Conservation (phyloP, 2,113 vertebrate genomes). For the Forbesichthys agassizii region DNA sequence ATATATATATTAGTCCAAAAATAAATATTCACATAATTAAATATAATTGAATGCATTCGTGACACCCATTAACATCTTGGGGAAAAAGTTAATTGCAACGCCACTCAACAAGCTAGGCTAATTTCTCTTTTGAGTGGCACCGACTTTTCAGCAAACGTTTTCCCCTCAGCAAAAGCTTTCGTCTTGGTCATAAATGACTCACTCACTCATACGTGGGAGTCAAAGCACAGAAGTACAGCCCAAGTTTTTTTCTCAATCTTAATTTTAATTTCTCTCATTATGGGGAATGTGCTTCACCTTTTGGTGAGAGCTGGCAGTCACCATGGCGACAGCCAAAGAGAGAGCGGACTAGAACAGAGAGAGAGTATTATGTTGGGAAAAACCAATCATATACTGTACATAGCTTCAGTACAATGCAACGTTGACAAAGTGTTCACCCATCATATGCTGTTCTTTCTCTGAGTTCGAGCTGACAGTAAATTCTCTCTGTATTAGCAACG, state of each 20-base stretch:
- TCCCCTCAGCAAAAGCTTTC: conserved; percentile 49
- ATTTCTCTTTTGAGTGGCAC: conserved; percentile 33
- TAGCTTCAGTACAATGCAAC: too few species aligned
- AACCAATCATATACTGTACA: too few species aligned
- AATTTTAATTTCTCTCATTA: conserved; percentile 40
- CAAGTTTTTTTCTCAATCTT: conserved; percentile 56
- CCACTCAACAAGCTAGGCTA: neutral
- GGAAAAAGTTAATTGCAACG: neutral
- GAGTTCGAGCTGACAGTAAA: too few species aligned
- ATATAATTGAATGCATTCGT: neutral
- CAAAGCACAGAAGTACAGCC: conserved; percentile 41
- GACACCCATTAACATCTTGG: neutral
- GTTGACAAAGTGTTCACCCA: neutral
- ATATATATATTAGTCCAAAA: too few species aligned
- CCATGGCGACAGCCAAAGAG: conserved; percentile 50
- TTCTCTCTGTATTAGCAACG: too few species aligned
- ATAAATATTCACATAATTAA: too few species aligned
- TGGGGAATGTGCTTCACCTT: conserved; percentile 31
- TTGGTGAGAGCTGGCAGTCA: conserved; percentile 27
- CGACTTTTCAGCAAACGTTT: conserved; percentile 6
- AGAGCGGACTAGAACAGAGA: neutral
- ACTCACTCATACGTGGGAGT: conserved; percentile 59
- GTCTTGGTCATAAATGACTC: conserved; percentile 60
- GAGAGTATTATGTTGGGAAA: neutral
- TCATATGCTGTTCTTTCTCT: too few species aligned